A percentile compares a stretch with the other conserved stretches of the same genome.
Evolutionary conservation across 35 echinoderm and acorn worm species (phyloP).

Genomic region (Eucidaris tribuloides): DNA sequence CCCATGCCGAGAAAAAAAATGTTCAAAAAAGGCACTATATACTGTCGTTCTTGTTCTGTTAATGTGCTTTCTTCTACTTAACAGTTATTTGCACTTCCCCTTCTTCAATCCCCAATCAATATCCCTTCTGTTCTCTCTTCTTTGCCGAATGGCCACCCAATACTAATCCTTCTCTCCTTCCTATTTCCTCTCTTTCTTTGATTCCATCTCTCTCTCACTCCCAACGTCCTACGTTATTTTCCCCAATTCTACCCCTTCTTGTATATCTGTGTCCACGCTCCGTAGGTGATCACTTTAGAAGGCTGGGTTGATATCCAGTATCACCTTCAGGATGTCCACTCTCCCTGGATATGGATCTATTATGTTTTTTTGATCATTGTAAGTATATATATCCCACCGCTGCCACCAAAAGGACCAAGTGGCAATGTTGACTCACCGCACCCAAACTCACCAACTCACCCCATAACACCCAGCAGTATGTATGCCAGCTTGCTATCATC

Average conservation of each 20-base stretch:
- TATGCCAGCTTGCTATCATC: slow-evolving; percentile 3
- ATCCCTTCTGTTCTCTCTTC: not conserved
- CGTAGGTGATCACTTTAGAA: slow-evolving; percentile 97
- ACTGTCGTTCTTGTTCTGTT: too few relatives aligned
- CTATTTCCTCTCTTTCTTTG: not conserved
- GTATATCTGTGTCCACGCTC: not conserved
- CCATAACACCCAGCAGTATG: not conserved
- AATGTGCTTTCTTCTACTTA: not conserved
- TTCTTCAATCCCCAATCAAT: too few relatives aligned
- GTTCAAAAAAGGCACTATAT: too few relatives aligned
- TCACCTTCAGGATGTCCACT: slow-evolving; percentile 86
- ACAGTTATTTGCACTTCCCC: not conserved
- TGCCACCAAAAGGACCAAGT: slow-evolving; percentile 5
- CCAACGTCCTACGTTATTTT: not conserved
- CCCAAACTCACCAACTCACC: not conserved
- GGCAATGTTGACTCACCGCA: slow-evolving; percentile 13
- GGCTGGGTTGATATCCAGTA: slow-evolving; percentile 98
- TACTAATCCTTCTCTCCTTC: not conserved
- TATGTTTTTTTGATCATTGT: slow-evolving; percentile 98
- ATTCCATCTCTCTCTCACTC: not conserved
- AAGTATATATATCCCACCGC: slow-evolving; percentile 68
- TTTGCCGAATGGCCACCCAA: not conserved
- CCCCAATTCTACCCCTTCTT: not conserved
- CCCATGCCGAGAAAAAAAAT: too few relatives aligned
- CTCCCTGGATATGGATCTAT: slow-evolving; percentile 93